phyloP scores from a whole-genome alignment of 2,113 vertebrate species.

The Xenus cinereus region DNA sequence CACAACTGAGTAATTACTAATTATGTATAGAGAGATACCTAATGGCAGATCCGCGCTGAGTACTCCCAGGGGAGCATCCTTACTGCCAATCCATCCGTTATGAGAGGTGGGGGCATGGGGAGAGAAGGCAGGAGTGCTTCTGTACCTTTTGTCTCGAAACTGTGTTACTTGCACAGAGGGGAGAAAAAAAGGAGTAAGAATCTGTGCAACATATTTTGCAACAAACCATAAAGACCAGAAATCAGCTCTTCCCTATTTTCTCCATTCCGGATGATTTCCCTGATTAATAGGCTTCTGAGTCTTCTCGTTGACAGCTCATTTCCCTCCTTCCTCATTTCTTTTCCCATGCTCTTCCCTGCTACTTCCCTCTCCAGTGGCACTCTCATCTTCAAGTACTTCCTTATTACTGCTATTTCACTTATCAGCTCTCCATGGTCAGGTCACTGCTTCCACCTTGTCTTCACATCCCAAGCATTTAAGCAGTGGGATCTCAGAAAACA shows the following conservation, averaged over 20 bases:
- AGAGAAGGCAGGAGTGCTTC: neutral
- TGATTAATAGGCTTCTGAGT: neutral
- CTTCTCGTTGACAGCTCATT: neutral
- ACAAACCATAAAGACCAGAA: neutral
- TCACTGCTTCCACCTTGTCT: neutral
- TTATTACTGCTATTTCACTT: neutral
- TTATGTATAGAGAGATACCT: neutral
- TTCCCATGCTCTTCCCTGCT: neutral
- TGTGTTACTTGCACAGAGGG: neutral
- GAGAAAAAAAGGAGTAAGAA: neutral
- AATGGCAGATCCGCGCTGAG: neutral
- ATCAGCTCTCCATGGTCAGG: neutral
- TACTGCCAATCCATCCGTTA: neutral
- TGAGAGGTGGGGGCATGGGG: neutral
- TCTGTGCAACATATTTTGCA: no score
- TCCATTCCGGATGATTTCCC: neutral
- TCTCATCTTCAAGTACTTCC: neutral
- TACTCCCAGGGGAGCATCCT: neutral
- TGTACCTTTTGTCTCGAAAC: neutral
- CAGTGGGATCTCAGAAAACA: neutral
- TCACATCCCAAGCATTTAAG: neutral
- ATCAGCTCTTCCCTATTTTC: neutral
- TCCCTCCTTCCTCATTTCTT: neutral
- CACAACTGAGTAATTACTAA: neutral
- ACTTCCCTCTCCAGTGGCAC: neutral